Conservation (phyloP, 2,113 vertebrate genomes). For the pig (Sus scrofa) region DNA sequence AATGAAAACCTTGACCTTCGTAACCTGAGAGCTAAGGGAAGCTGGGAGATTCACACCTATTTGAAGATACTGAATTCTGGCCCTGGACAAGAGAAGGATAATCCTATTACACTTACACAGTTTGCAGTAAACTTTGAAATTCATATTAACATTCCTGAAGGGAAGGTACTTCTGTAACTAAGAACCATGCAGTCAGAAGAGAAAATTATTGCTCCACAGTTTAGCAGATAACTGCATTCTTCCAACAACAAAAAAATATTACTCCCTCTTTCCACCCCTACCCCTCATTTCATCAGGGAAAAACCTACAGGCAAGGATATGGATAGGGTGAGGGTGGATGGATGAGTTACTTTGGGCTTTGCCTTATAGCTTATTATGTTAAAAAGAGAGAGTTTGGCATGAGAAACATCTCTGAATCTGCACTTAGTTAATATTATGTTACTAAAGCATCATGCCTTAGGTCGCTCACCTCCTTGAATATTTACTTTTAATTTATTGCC, state of each 20-base stretch:
- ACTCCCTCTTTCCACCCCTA: neutral
- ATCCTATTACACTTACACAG: conserved; percentile 61
- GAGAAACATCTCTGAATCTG: conserved; percentile 2
- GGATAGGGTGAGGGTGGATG: neutral
- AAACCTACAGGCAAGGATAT: neutral
- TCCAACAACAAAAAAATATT: neutral
- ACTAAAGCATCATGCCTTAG: conserved; percentile 37
- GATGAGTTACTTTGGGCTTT: neutral
- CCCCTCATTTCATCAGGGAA: neutral
- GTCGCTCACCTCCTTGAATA: neutral
- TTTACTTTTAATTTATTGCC: conserved; percentile 61
- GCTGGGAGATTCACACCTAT: neutral
- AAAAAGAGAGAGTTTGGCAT: neutral
- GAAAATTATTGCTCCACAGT: conserved; percentile 48
- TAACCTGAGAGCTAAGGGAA: neutral
- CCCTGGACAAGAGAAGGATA: conserved; percentile 26
- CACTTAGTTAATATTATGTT: conserved; percentile 26
- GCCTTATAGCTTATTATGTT: neutral
- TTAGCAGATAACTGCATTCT: conserved; percentile 27
- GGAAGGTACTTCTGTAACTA: neutral
- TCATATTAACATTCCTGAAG: conserved; percentile 53
- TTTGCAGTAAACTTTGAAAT: conserved; percentile 69
- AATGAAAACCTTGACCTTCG: neutral
- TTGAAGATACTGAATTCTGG: conserved; percentile 30
- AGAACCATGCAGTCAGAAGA: conserved; percentile 4